Conservation (phyloP, 2,797 vertebrate species). For the Parambassis ranga region DNA sequence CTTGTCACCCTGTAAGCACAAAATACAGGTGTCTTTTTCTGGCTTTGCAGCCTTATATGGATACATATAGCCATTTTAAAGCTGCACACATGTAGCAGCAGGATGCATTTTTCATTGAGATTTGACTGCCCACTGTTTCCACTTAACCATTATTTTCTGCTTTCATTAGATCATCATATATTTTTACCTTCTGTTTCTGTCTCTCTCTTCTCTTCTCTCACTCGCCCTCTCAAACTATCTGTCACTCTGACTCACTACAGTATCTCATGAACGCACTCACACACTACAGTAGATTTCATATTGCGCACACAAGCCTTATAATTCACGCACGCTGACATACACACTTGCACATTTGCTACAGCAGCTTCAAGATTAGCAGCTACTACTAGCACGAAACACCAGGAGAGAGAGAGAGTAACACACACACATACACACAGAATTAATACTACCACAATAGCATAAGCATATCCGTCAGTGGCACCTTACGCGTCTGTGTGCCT, state of each 20-base stretch:
- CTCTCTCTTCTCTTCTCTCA: slow-evolving; percentile 14
- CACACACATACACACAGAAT: slow-evolving; percentile 28
- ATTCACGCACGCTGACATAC: slow-evolving; percentile 30
- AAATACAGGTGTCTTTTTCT: slow-evolving; percentile 16
- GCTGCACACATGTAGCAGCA: neutral
- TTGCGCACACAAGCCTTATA: slow-evolving; percentile 1
- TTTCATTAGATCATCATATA: slow-evolving; percentile 18
- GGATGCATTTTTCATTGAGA: neutral
- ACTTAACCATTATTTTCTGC: slow-evolving; percentile 1
- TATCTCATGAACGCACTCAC: neutral
- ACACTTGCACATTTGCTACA: slow-evolving; percentile 25
- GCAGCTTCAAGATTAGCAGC: slow-evolving; percentile 42
- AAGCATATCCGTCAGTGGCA: slow-evolving; percentile 39
- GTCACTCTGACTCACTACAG: slow-evolving; percentile 48
- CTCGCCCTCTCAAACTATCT: slow-evolving; percentile 25
- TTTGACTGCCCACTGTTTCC: neutral
- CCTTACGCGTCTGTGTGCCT: slow-evolving; percentile 34
- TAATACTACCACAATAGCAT: slow-evolving; percentile 39
- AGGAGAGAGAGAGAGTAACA: neutral
- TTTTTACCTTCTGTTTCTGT: slow-evolving; percentile 32
- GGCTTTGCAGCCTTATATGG: slow-evolving; percentile 1
- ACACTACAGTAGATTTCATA: neutral
- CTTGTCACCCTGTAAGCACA: slow-evolving; percentile 65
- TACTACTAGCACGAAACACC: slow-evolving; percentile 47
- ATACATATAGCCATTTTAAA: neutral